phyloP scores from a whole-genome alignment of 92 coral and sea anemone genomes.

The Pocillopora meandrina region DNA sequence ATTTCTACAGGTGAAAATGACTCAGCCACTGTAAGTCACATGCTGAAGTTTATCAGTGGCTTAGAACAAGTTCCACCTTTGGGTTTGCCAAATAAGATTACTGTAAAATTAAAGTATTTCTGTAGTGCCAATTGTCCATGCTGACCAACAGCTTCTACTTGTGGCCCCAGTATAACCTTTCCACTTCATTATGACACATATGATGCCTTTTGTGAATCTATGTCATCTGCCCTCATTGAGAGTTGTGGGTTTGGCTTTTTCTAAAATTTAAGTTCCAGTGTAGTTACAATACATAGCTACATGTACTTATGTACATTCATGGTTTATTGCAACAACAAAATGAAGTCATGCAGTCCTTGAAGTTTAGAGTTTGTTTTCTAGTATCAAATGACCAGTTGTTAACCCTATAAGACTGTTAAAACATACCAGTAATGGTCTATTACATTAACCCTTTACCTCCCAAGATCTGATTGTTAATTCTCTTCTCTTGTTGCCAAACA shows the following conservation, averaged over 20 bases:
- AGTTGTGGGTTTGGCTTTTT: constrained; percentile 53
- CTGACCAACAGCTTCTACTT: constrained; percentile 61
- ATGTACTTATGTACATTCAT: neutral
- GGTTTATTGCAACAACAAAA: neutral
- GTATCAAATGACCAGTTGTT: constrained; percentile 5
- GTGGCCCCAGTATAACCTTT: constrained; percentile 40
- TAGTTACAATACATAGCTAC: neutral
- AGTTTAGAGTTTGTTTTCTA: neutral
- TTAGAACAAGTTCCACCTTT: constrained; percentile 49
- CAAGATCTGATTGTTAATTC: too few species aligned
- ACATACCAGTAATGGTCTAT: constrained; percentile 7
- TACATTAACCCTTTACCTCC: neutral
- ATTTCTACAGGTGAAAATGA: constrained; percentile 4
- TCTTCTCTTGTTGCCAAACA: too few species aligned
- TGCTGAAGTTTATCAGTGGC: constrained; percentile 63
- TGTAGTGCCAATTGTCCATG: constrained; percentile 45
- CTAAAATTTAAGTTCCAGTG: neutral
- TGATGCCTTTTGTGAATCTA: constrained; percentile 36
- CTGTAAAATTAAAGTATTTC: constrained; percentile 53
- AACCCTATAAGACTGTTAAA: neutral
- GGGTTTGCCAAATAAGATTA: constrained; percentile 42
- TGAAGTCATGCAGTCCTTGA: neutral
- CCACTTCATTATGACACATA: constrained; percentile 44
- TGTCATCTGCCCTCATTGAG: constrained; percentile 50
- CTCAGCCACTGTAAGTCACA: constrained; percentile 14